Conservation (phyloP, 2,113 vertebrate species). For the Marmota flaviventris region DNA sequence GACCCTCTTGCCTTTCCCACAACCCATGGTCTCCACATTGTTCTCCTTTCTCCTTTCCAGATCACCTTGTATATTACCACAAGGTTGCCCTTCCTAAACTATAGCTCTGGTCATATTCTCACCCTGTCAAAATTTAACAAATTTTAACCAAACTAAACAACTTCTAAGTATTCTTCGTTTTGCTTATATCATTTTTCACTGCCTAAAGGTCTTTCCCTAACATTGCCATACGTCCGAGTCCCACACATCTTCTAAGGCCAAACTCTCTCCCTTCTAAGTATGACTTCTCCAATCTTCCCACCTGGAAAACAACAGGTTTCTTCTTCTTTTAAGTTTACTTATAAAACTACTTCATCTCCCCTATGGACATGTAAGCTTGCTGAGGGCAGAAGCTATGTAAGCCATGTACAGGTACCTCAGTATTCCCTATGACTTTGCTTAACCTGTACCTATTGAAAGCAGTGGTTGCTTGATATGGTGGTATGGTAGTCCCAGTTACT, state of each 20-base stretch:
- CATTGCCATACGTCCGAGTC: not conserved
- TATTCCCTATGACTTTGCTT: not conserved
- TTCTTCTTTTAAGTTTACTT: constrained; percentile 15
- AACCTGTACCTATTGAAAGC: not conserved
- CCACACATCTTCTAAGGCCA: constrained; percentile 6
- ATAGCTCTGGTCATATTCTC: not conserved
- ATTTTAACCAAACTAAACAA: constrained; percentile 19
- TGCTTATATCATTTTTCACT: constrained; percentile 7
- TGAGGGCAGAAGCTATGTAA: not conserved
- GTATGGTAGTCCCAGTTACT: not conserved
- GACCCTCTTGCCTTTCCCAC: not conserved
- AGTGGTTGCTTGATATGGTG: not conserved
- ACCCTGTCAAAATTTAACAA: not conserved
- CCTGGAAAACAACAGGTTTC: not conserved
- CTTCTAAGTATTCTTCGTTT: constrained; percentile 10
- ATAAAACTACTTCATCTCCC: not conserved
- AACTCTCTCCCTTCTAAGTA: not conserved
- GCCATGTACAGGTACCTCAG: not conserved
- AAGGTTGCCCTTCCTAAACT: not conserved
- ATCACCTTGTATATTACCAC: not conserved
- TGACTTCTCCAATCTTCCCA: not conserved
- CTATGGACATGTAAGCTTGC: not conserved
- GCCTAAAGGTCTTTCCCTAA: not conserved
- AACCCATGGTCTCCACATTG: not conserved
- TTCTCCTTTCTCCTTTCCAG: not conserved